These are phyloP conservation scores for Valencia hispanica DNA, from an alignment of 2,797 vertebrate genomes.

Conservation along the genomic window DNA sequence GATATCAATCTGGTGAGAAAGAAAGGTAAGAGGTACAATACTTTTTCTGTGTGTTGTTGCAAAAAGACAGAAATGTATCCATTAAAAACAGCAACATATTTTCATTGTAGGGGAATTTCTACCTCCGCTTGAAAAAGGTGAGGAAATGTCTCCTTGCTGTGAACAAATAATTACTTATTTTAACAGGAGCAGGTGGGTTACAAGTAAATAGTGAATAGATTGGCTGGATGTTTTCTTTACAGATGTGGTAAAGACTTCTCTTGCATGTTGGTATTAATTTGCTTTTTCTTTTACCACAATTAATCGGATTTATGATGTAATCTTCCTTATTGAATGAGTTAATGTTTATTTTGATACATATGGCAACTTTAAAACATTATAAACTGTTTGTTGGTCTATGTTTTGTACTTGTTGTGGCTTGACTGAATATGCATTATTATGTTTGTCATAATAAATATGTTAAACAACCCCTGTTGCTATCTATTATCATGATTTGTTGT, in stretches of 20 bases:
- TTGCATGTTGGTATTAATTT: slow-evolving; percentile 39
- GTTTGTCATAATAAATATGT: slow-evolving; percentile 25
- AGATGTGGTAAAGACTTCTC: not conserved
- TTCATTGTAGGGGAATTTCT: slow-evolving; percentile 74
- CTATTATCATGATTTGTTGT: slow-evolving; percentile 13
- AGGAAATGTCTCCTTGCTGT: slow-evolving; percentile 25
- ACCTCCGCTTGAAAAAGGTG: slow-evolving; percentile 78
- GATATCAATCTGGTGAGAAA: slow-evolving; percentile 66
- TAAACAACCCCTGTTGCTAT: slow-evolving; percentile 13
- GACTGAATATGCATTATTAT: slow-evolving; percentile 22
- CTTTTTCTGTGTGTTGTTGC: not conserved
- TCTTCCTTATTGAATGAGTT: slow-evolving; percentile 6
- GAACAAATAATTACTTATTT: not conserved
- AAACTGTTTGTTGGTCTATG: slow-evolving; percentile 12
- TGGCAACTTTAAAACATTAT: not conserved
- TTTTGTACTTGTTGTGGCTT: slow-evolving; percentile 23
- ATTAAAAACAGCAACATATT: slow-evolving; percentile 4
- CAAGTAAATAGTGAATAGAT: slow-evolving; percentile 32
- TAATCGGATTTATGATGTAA: slow-evolving; percentile 7
- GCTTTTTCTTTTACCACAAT: not conserved
- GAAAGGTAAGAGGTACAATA: slow-evolving; percentile 68
- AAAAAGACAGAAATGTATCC: not conserved
- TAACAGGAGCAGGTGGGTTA: not conserved
- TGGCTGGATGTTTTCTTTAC: not conserved
- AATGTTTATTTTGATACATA: slow-evolving; percentile 7